Percentiles rank a stretch among this genome's conserved stretches.
Evolutionary conservation across 2,888 invertebrate genomes (phyloP).

Genomic region (Diplolepis rosae): DNA sequence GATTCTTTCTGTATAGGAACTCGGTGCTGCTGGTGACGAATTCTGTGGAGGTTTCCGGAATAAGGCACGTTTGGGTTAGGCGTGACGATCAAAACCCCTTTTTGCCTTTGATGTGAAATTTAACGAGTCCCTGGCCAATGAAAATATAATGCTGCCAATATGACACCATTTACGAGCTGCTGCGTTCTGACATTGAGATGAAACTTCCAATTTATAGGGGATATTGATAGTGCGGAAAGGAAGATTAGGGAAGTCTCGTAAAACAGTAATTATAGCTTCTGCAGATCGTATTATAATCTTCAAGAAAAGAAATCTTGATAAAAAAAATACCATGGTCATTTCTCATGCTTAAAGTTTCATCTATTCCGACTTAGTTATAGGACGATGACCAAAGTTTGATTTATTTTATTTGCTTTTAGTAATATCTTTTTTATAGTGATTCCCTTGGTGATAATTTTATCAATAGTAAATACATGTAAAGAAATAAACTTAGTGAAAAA

Average conservation of each 20-base stretch:
- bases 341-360: too few species aligned
- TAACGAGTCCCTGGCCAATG: not conserved
- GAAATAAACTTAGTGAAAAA: too few species aligned
- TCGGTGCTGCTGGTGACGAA: conserved; percentile 41
- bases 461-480: too few species aligned
- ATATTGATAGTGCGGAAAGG: not conserved
- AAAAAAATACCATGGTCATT: too few species aligned
- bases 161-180: conserved; percentile 3
- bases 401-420: not conserved
- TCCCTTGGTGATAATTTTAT: too few species aligned
- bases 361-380: too few species aligned
- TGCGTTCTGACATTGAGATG: not conserved
- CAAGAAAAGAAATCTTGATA: too few species aligned
- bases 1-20: conserved; percentile 59
- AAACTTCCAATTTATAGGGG: conserved; percentile 4
- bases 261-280: not conserved
- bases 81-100: conserved; percentile 11
- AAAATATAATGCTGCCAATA: conserved; percentile 11
- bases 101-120: conserved; percentile 21
- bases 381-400: too few species aligned
- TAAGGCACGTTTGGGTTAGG: conserved; percentile 3
- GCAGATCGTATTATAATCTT: too few species aligned
- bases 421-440: too few species aligned
- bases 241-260: not conserved
- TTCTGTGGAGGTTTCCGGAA: conserved; percentile 16